A percentile compares a stretch with the other conserved stretches of the same genome.
Evolutionary conservation across 2,797 vertebrate genomes (phyloP).

Genomic region (Lepilemur septentrionalis): DNA sequence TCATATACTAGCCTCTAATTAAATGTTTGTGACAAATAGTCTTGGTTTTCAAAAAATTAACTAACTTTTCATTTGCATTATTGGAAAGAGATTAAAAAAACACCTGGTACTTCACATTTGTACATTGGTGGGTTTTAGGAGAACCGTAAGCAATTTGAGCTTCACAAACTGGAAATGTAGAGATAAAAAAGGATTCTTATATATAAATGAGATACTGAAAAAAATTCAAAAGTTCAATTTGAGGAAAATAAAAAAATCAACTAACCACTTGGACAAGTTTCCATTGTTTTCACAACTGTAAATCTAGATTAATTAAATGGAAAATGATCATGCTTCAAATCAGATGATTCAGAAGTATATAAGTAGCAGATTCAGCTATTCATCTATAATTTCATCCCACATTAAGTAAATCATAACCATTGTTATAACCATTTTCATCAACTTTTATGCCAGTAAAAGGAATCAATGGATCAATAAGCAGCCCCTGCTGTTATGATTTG

Average conservation of each 20-base stretch:
- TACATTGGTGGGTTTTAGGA: background rate
- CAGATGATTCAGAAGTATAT: background rate
- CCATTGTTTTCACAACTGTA: background rate
- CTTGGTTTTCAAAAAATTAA: background rate
- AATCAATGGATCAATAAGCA: slow-evolving; percentile 27
- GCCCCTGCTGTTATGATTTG: slow-evolving; percentile 14
- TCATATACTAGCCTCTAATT: background rate
- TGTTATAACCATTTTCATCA: background rate
- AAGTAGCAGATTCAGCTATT: background rate
- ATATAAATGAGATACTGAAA: background rate
- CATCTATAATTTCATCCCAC: background rate
- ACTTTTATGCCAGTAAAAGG: slow-evolving; percentile 23
- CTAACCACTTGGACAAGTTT: background rate
- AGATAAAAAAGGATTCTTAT: background rate
- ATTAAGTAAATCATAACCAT: slow-evolving; percentile 39
- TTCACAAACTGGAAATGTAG: background rate
- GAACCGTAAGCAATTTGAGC: slow-evolving; percentile 8
- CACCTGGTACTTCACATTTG: background rate
- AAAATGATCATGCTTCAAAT: background rate
- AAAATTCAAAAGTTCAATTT: background rate
- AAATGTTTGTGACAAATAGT: background rate
- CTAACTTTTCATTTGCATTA: background rate
- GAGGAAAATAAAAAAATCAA: background rate
- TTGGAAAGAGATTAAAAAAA: background rate
- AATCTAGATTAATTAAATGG: background rate